These are phyloP conservation scores for Monochamus saltuarius DNA, from an alignment of 1,140 invertebrate species.

Conservation along the genomic window DNA sequence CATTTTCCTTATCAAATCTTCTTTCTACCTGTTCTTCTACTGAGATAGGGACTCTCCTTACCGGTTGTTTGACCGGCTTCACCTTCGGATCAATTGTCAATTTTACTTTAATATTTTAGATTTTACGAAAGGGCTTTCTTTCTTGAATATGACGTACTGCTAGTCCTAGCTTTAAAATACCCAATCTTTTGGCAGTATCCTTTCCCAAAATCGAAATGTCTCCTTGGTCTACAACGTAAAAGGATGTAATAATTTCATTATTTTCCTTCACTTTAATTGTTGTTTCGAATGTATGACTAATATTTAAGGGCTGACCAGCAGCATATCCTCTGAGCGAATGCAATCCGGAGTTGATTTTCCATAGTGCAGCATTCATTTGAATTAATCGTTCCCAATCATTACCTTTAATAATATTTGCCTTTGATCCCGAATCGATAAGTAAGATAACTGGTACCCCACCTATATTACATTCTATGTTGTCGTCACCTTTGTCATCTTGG, in stretches of 20 bases:
- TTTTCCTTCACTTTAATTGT: no score
- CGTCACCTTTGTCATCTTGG: constrained; percentile 6
- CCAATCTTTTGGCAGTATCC: no score
- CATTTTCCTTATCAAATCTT: constrained; percentile 17
- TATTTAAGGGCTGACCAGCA: constrained; percentile 33
- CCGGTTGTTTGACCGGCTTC: constrained; percentile 44
- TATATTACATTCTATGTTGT: constrained; percentile 11
- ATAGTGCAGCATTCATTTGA: constrained; percentile 6
- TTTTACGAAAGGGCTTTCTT: no score
- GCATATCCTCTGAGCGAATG: constrained; percentile 9
- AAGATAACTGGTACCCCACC: constrained; percentile 14
- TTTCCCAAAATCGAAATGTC: no score
- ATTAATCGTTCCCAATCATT: constrained; percentile 13
- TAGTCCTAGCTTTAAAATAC: no score
- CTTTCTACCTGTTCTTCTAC: constrained; percentile 31
- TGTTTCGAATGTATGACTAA: no score
- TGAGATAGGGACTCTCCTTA: constrained; percentile 46
- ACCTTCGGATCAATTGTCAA: no score
- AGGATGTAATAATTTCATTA: no score
- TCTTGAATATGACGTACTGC: no score
- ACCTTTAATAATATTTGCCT: constrained; percentile 21
- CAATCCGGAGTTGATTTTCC: background rate
- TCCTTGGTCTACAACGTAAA: no score
- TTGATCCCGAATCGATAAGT: constrained; percentile 27
- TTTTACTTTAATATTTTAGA: no score